A percentile compares a stretch with the other conserved stretches of the same genome.
These are phyloP conservation scores for Romanogobio albipinnatus DNA, from an alignment of 2,113 vertebrate species.

Conservation along the genomic window DNA sequence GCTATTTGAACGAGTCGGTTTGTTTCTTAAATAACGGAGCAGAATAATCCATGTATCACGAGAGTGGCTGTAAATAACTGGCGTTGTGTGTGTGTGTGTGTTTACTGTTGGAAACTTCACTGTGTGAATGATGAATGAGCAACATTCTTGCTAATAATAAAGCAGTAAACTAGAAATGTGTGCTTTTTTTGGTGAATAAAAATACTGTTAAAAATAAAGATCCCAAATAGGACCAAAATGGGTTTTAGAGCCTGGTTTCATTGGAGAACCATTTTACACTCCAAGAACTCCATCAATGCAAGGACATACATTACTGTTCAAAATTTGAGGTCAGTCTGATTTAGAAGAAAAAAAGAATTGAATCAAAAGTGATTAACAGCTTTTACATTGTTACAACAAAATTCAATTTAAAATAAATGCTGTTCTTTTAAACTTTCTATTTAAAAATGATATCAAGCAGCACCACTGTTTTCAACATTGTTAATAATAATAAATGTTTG, in stretches of 20 bases:
- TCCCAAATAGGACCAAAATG: not conserved
- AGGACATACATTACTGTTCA: not conserved
- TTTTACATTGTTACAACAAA: too few relatives aligned
- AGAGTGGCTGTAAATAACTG: not conserved
- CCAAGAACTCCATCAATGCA: not conserved
- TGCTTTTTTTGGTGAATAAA: not conserved
- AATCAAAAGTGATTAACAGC: too few relatives aligned
- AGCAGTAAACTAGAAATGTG: not conserved
- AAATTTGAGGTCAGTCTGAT: not conserved
- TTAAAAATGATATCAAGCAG: too few relatives aligned
- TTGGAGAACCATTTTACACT: not conserved
- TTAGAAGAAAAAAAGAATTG: too few relatives aligned
- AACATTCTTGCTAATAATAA: not conserved
- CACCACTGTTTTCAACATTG: not conserved
- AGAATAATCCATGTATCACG: constrained; percentile 33
- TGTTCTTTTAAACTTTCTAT: too few relatives aligned
- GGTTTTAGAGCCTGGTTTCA: not conserved
- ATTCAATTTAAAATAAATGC: too few relatives aligned
- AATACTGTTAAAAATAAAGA: not conserved
- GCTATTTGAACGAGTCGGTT: constrained; percentile 27
- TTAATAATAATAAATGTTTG: not conserved
- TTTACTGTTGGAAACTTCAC: not conserved
- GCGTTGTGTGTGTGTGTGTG: not conserved
- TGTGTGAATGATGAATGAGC: not conserved
- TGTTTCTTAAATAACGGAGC: constrained; percentile 28